Base-by-base conservation (phyloP, 2,797 vertebrate species). In the Ispidina lecontei region DNA sequence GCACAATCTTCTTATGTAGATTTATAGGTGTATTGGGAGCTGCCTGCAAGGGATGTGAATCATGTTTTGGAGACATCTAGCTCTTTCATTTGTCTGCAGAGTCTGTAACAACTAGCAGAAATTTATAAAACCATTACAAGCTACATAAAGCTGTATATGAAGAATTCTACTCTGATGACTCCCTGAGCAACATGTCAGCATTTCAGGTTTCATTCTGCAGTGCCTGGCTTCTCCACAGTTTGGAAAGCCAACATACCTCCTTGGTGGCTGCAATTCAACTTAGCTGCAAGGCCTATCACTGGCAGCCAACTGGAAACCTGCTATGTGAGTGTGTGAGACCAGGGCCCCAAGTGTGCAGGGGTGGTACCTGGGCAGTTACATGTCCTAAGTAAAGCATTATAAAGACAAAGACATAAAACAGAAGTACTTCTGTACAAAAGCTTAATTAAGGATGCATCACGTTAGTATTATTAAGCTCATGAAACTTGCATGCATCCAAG, bases 351-450 rank as follows among this genome's bases (percentile, higher is more conserved):
- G 11, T 19, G 14, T 17, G 25, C n/a, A 10, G 9, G 20, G 9
- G 1, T 29, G 26, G 9, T 31, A 19, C 0, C 0, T 17, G 43
- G 52, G 8, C 10, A 60, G 6, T 21, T 43, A 15, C 0, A 0
- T 35, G 23, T 29, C 37, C 20, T 15, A n/a, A 49, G 7, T 35
- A 18, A 31, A 49, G 10, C 28, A 18, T 21, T 29, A 37, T 1
- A 16, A n/a, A 41, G 25, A 22, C n/a, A 49, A 41, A 64, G 25
- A 52, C 19, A 18, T 16, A 25, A 54, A 68, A 55, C 11, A 4
- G 3, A 39, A 8, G 1, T 44, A 54, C 43, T 71, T 19, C 31
- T 77, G 10, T 31, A 11, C 0, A 2, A 29, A 59, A 76, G 5
- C 8, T 58, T 37, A 28, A 18, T 43, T n/a, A 26, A 47, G 28